A percentile compares a stretch with the other conserved stretches of the same genome.
phyloP scores from a whole-genome alignment of 2,113 vertebrate genomes.

The Phoenicopterus ruber region DNA sequence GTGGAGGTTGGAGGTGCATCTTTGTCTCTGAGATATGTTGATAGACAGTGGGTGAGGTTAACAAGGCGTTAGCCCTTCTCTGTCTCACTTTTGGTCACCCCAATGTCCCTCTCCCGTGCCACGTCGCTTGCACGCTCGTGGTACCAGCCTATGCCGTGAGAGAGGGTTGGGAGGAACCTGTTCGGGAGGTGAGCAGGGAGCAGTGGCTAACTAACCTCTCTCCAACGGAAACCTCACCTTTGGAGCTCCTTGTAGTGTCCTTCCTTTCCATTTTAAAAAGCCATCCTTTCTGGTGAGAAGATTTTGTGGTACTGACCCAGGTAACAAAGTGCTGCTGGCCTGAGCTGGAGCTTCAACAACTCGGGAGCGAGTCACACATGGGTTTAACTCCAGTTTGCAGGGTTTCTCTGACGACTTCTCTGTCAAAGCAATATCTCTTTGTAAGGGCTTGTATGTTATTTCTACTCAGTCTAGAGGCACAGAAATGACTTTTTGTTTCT shows the following conservation, averaged over 20 bases:
- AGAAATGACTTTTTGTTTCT: not conserved
- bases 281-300: not conserved
- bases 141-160: not conserved
- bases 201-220: not conserved
- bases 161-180: not conserved
- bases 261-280: not conserved
- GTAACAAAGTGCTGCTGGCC: not conserved
- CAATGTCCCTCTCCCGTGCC: not conserved
- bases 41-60: not conserved
- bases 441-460: not conserved
- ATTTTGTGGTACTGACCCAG: not conserved
- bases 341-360: not conserved
- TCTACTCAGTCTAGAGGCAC: not conserved
- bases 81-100: not conserved
- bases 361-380: rapidly evolving
- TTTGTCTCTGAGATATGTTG: not conserved
- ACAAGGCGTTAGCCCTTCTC: not conserved
- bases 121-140: rapidly evolving
- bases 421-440: not conserved
- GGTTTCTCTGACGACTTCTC: not conserved
- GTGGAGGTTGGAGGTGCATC: not conserved
- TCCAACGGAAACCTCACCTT: not conserved
- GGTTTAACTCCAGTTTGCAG: not conserved
- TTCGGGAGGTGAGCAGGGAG: not conserved
- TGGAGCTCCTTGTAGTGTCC: not conserved